Evolutionary conservation across 2,113 vertebrate genomes (phyloP).

Genomic region (Hemibates koningsi): DNA sequence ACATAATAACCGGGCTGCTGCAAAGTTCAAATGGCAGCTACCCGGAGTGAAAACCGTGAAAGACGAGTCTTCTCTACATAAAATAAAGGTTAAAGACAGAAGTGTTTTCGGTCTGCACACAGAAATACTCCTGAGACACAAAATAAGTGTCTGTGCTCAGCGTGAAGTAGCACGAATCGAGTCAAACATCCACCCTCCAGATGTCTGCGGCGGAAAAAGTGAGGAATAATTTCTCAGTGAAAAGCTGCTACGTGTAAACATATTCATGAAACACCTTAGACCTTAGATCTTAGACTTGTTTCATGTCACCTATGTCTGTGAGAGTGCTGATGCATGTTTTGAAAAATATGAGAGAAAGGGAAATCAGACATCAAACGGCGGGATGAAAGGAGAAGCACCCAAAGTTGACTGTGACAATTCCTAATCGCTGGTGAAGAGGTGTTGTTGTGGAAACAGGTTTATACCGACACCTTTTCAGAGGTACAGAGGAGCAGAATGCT

Average conservation of each 20-base stretch:
- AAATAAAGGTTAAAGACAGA: neutral
- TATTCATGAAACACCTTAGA: conserved; percentile 54
- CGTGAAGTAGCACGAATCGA: conserved; percentile 47
- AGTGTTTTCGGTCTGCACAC: neutral
- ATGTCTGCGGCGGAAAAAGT: neutral
- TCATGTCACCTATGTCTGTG: conserved; percentile 39
- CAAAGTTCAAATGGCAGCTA: neutral
- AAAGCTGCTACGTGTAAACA: conserved; percentile 13
- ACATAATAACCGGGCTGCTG: neutral
- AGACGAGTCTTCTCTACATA: neutral
- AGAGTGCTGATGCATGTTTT: neutral
- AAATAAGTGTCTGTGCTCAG: neutral
- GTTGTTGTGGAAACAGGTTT: conserved; percentile 30
- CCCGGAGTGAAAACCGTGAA: neutral
- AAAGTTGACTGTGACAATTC: conserved; percentile 44
- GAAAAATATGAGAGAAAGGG: conserved; percentile 3
- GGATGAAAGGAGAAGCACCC: conserved; percentile 8
- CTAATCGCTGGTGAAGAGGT: conserved; percentile 38
- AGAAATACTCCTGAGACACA: neutral
- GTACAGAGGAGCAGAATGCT: conserved; percentile 27
- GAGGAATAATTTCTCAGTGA: neutral
- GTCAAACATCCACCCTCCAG: conserved; percentile 26
- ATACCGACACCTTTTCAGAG: conserved; percentile 41
- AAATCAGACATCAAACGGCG: conserved; percentile 27
- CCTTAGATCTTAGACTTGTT: conserved; percentile 32